A percentile compares a stretch with the other conserved stretches of the same genome.
phyloP scores from a whole-genome alignment of 2,113 vertebrate species.

The Microtus pennsylvanicus region DNA sequence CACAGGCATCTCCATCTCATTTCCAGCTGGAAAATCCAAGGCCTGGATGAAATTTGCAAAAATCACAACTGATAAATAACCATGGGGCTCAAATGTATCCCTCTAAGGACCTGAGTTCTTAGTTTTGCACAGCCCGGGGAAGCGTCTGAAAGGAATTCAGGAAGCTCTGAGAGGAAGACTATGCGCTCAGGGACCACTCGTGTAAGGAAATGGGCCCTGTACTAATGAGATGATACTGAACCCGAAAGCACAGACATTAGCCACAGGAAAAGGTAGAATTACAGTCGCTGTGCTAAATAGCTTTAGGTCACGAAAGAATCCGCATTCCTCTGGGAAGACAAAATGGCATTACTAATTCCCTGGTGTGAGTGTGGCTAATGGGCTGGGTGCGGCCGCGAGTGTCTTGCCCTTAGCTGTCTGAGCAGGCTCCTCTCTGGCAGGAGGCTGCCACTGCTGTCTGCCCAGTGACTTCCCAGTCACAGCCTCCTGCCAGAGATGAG shows the following conservation, averaged over 20 bases:
- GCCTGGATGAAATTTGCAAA: slow-evolving; percentile 16
- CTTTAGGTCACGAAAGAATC: slow-evolving; percentile 28
- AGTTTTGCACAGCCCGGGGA: neutral
- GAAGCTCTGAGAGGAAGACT: neutral
- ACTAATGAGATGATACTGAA: neutral
- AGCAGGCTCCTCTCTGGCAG: slow-evolving; percentile 46
- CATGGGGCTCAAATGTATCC: neutral
- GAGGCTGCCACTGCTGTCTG: slow-evolving; percentile 6
- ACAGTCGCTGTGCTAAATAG: neutral
- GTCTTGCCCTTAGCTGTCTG: slow-evolving; percentile 62
- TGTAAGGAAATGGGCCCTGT: neutral
- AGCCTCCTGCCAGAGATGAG: too few relatives aligned
- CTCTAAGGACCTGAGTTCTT: slow-evolving; percentile 37
- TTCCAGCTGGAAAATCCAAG: neutral
- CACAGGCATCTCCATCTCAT: neutral
- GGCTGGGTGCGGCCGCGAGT: slow-evolving; percentile 15
- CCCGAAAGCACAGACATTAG: neutral
- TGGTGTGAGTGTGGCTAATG: slow-evolving; percentile 35
- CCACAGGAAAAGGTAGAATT: neutral
- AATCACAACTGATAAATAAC: slow-evolving; percentile 19
- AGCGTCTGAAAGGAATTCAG: neutral
- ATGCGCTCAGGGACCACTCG: neutral
- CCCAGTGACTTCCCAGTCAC: neutral
- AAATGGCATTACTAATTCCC: slow-evolving; percentile 33
- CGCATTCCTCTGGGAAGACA: neutral